Conservation (phyloP, 1,140 invertebrate species). For the Macrotrachela quadricornifera region DNA sequence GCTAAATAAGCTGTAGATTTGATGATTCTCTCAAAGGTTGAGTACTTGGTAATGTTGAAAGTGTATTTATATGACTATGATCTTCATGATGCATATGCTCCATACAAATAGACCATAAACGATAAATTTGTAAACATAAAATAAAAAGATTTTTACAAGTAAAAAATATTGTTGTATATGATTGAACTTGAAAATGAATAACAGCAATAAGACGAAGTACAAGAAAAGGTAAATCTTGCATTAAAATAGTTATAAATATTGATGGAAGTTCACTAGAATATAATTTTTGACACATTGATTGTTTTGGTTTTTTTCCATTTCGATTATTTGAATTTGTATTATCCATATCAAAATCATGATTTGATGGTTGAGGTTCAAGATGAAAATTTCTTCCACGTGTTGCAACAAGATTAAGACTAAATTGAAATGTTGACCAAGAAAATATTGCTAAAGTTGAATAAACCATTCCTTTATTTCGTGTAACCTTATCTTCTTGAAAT, state of each 20-base stretch:
- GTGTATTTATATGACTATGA: too few species aligned
- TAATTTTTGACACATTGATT: too few species aligned
- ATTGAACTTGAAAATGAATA: constrained; percentile 54
- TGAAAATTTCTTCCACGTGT: constrained; percentile 6
- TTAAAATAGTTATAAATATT: constrained; percentile 28
- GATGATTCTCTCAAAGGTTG: too few species aligned
- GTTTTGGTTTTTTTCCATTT: too few species aligned
- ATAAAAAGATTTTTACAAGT: constrained; percentile 64
- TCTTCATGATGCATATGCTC: not conserved
- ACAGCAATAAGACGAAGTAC: constrained; percentile 58
- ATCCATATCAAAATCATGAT: too few species aligned
- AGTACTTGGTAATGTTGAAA: too few species aligned
- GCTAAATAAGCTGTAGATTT: too few species aligned
- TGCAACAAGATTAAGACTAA: constrained; percentile 6
- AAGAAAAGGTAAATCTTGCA: constrained; percentile 56
- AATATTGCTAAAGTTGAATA: constrained; percentile 4
- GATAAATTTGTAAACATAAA: constrained; percentile 54
- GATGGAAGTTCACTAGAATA: constrained; percentile 49
- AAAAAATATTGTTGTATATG: constrained; percentile 73
- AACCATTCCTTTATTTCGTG: not conserved
- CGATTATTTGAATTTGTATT: too few species aligned
- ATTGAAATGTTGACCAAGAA: constrained; percentile 7
- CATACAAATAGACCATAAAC: constrained; percentile 38
- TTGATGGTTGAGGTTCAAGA: too few species aligned
- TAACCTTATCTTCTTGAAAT: constrained; percentile 2